Base-by-base conservation (phyloP, 2,888 invertebrate species). In the Caenorhabditis imperialis region DNA sequence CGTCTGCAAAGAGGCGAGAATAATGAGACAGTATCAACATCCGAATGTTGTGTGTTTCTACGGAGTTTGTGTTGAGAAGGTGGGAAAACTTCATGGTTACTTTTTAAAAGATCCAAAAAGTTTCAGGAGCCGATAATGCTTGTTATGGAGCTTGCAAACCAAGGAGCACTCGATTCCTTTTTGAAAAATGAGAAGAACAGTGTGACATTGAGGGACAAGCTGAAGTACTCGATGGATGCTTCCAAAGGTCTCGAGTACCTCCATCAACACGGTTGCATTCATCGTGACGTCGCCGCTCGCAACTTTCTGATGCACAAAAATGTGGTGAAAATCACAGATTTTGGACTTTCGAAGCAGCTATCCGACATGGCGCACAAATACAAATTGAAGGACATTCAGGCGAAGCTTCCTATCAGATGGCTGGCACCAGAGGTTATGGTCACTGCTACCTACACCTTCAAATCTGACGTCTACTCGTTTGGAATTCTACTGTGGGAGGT, bases 401-500 rank as follows among this genome's bases (percentile, higher is more conserved):
- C 77, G 42, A 75, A 76, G 50, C 69, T 82, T 40, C 82, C 82
- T 4, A 81, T 82, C 37, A 70, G 82, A 30, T 83, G 82, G 82
- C 57, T 83, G 37, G 77, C 81, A 7, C 82, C 82, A n/a, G 82
- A 83, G 50, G 80, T 78, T 8, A 51, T 80, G n/a, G 74, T 76
- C 10, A 69, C 72, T 6, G 78, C 77, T 18, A 69, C 72, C 6
- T 83, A 81, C 54, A 61, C 74, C 3, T 62, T 44, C 61, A 83
- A 83, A 53, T 75, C 80, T 0, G 82, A 83, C 54, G 82, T 83
- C 22, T 83, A 75, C 67, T 75, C 80, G 27, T 83, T 78, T 38
- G 82, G 82, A 12, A 77, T 82, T 12, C 55, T 81, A n/a, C 44
- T 82, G 18, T 82, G 81, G 81, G 82, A 82, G 70, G 76, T 79